Evolutionary conservation across 2,797 vertebrate species (phyloP), one percentile per base, ranked within the genome.

Genomic region (Sebastes baramenuke): DNA sequence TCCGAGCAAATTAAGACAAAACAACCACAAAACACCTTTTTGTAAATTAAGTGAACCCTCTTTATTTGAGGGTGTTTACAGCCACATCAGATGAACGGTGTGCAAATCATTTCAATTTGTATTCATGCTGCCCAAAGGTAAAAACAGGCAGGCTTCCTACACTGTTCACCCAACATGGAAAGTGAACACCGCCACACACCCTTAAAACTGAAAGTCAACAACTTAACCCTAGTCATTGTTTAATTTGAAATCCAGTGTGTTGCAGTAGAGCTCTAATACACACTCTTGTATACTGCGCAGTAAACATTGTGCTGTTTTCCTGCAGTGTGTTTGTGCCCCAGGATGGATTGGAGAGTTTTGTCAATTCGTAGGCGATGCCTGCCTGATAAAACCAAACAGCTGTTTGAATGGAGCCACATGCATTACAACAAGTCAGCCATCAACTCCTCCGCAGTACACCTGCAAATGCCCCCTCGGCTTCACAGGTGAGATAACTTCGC

Each of bases 301-400:
- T 62, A 2, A 69, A 67, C 71, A 61, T 22, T 36, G 22, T 46
- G 32, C 52, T 82, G 61, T 83, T 85, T 89, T 73, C 70, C 75
- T 86, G 10, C 89, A 97, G 96, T 96, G 96, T 68, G 82, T 95
- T 79, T 97, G 95, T 80, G 88, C 85, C 70, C 91, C 93, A 20
- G 96, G 95, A 64, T 96, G 93, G 96, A 94, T 83, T 6, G 96
- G 93, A 80, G 90, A 96, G 89, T 92, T 96, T 36, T 97, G 95
- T 88, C 95, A 96, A 25, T 92, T 95, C 87, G 92, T 94, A 60
- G 94, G 90, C 68, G 93, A 97, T 58, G 87, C 95, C 79, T 96
- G 96, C 75, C 81, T 95, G 87, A 95, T 96, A 84, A 91, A 92
- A 66, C 90, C 95, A 62, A 81, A 94, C 79, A 76, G 69, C 81